A percentile compares a stretch with the other conserved stretches of the same genome.
These are phyloP conservation scores for Drosophila greeni DNA, from an alignment of 2,888 invertebrate species.

Conservation along the genomic window DNA sequence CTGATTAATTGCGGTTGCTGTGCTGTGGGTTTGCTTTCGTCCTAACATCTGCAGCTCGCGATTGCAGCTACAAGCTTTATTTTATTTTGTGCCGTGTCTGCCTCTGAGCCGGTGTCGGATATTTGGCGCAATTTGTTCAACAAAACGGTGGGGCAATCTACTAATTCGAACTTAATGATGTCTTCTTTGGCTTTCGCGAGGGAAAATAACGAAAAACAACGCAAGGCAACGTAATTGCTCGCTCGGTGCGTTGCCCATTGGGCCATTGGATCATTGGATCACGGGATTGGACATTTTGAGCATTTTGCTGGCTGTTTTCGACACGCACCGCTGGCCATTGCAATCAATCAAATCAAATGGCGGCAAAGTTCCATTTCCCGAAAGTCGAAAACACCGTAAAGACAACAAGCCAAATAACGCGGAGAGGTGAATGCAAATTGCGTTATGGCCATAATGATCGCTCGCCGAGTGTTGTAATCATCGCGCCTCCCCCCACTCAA, in stretches of 20 bases:
- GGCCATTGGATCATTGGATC: conserved; percentile 14
- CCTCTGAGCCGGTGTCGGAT: conserved; percentile 10
- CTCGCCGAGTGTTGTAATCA: conserved; percentile 62
- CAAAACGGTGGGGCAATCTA: conserved; percentile 68
- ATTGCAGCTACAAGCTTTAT: conserved; percentile 27
- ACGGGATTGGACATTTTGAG: conserved; percentile 34
- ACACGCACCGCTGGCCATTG: conserved; percentile 65
- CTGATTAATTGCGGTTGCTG: conserved; percentile 40
- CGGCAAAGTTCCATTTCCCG: conserved; percentile 59
- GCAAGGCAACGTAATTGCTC: conserved; percentile 59
- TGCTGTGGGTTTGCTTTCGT: conserved; percentile 24
- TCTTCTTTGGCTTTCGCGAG: conserved; percentile 68
- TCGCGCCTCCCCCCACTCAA: conserved; percentile 13
- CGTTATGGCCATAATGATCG: conserved; percentile 67
- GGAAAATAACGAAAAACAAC: conserved; percentile 34
- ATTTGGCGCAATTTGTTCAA: conserved; percentile 62
- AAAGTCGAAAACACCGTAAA: conserved; percentile 31
- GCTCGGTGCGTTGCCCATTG: conserved; percentile 39
- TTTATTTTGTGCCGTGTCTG: conserved; percentile 13
- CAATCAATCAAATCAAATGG: conserved; percentile 58
- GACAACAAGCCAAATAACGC: conserved; percentile 20
- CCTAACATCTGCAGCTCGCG: conserved; percentile 22
- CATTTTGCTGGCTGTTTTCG: conserved; percentile 52
- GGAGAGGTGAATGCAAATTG: conserved; percentile 58
- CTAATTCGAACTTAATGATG: conserved; percentile 68